Evolutionary conservation across 2,113 vertebrate genomes (phyloP).

Genomic region (Etheostoma spectabile): DNA sequence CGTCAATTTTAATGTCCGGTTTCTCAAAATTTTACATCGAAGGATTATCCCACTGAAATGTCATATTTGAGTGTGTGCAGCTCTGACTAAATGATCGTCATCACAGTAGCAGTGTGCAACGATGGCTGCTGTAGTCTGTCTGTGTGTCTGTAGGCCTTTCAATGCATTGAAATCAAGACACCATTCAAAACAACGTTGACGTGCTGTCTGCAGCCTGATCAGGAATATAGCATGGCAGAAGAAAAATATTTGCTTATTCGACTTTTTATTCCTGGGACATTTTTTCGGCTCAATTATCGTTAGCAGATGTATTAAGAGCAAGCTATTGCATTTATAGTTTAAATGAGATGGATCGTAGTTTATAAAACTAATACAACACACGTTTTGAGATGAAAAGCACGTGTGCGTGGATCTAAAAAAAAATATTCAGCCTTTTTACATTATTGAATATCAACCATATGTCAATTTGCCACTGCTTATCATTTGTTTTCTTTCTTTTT

Average conservation of each 20-base stretch:
- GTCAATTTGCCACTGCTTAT: conserved; percentile 20
- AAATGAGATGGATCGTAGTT: too few relatives aligned
- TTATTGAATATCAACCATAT: not conserved
- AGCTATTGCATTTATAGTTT: not conserved
- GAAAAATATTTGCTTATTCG: not conserved
- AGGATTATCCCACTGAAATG: conserved; percentile 2
- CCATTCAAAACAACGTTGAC: not conserved
- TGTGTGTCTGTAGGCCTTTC: conserved; percentile 24
- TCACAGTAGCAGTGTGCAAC: conserved; percentile 43
- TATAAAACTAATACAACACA: not conserved
- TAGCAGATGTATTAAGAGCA: not conserved
- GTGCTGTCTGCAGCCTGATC: not conserved
- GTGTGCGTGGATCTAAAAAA: not conserved
- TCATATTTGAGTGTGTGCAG: conserved; percentile 10
- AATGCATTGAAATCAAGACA: conserved; percentile 33
- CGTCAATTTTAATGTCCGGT: conserved; percentile 3
- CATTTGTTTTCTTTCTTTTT: conserved; percentile 33
- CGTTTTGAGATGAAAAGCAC: not conserved
- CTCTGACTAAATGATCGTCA: conserved; percentile 44
- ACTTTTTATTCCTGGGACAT: not conserved
- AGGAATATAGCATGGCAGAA: not conserved
- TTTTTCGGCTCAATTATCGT: not conserved
- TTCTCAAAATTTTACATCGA: conserved; percentile 16
- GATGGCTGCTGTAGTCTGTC: conserved; percentile 50
- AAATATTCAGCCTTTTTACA: not conserved